phyloP scores from a whole-genome alignment of 2,797 vertebrate species.

The Babyrousa celebensis region DNA sequence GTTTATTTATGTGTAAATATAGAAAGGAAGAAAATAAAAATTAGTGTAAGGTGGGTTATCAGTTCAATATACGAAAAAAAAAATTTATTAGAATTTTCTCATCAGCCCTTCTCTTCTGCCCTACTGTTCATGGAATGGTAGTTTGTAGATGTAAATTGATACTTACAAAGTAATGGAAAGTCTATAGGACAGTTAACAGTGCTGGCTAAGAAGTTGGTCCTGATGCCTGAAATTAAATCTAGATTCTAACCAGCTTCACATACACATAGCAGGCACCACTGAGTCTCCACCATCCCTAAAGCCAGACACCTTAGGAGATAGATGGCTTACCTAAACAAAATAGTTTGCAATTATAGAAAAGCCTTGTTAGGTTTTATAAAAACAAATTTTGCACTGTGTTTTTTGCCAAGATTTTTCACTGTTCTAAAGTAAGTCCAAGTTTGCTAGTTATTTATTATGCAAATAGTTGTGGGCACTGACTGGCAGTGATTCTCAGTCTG shows the following conservation, averaged over 20 bases:
- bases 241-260: constrained; percentile 22
- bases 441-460: background rate
- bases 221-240: constrained; percentile 25
- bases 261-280: background rate
- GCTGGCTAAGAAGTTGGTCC: background rate
- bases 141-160: background rate
- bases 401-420: background rate
- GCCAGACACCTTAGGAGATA: background rate
- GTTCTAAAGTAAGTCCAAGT: constrained; percentile 11
- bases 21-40: constrained; percentile 30
- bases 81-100: background rate
- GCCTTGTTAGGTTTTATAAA: background rate
- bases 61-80: background rate
- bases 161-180: background rate
- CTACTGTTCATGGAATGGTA: background rate
- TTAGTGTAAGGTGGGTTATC: background rate
- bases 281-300: background rate
- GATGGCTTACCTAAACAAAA: background rate
- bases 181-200: background rate
- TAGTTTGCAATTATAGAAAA: background rate
- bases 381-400: background rate
- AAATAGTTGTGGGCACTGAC: background rate
- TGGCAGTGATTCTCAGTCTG: background rate
- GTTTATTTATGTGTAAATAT: background rate
- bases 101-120: background rate